Evolutionary conservation across 2,888 invertebrate genomes (phyloP), one percentile per base, ranked within the genome.

Genomic region (Philhelius pedissequus): DNA sequence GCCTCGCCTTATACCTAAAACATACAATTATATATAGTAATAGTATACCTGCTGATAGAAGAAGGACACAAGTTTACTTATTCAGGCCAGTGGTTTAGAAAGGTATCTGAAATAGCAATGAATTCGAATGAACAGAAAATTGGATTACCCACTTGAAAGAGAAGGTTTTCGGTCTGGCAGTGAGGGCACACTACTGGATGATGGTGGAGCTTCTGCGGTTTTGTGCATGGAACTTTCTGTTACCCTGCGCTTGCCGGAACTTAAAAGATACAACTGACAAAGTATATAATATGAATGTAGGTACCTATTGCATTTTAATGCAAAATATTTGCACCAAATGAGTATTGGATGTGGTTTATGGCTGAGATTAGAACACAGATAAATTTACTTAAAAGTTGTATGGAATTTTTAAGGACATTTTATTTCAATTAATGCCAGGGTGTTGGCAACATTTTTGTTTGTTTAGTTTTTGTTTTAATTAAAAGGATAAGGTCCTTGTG

Each of bases 91-190:
- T 84, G 80, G 84, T 50, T 76, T 84, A 71, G 70, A 79, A 80
- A 54, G 69, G 82, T 73, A 84, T 68, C 75, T 69, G 32, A 45
- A 68, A 77, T 81, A 69, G 86, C 81, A 86, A 81, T 80, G 86
- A 80, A 86, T 86, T 81, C 64, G 56, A 86, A 81, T 86, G 76
- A 86, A 86, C 81, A 86, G 68, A 62, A 81, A 86, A 86, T 86
- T 86, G 81, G 81, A 86, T 86, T 86, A 86, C 22, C 35, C 30
- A 71, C 76, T 76, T 84, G 74, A 66, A 35, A 50, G 52, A 38
- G 50, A n/a, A n/a, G 43, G 35, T 15, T 20, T 45, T 11, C 8
- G 38, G 64, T 60, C 60, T 60, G 32, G 32, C 5, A 11, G 38
- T 50, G 32, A 60, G 20, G 20, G 68, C 60, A 60, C 48, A 56